Evolutionary conservation across 2,113 vertebrate species (phyloP).

Genomic region (Gambusia holbrooki): DNA sequence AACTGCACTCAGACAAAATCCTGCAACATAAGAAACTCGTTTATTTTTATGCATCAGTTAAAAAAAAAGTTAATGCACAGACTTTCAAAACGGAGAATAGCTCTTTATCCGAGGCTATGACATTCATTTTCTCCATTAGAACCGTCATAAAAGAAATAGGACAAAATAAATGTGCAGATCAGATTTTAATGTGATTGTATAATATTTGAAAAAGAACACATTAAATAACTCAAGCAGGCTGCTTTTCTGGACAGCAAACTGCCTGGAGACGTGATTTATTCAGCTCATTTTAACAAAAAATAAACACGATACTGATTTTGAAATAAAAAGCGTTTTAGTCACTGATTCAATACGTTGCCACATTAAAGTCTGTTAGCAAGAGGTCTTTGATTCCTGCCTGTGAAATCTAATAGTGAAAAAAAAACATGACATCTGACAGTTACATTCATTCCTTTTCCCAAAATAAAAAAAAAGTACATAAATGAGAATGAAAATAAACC

Average conservation of each 20-base stretch:
- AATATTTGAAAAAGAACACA: slow-evolving; percentile 45
- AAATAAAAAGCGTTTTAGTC: not conserved
- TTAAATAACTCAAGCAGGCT: slow-evolving; percentile 51
- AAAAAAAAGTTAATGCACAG: slow-evolving; percentile 1
- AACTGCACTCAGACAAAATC: slow-evolving; percentile 25
- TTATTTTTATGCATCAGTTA: slow-evolving; percentile 4
- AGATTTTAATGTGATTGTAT: slow-evolving; percentile 34
- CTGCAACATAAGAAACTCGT: not conserved
- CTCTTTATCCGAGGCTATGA: slow-evolving; percentile 7
- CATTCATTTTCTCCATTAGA: slow-evolving; percentile 27
- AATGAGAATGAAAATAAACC: not conserved
- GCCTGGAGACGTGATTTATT: slow-evolving; percentile 7
- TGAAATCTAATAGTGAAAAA: not conserved
- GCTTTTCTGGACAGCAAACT: slow-evolving; percentile 6
- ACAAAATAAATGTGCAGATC: slow-evolving; percentile 39
- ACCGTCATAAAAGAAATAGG: slow-evolving; percentile 31
- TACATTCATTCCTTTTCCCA: not conserved
- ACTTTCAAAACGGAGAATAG: not conserved
- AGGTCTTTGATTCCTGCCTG: not conserved
- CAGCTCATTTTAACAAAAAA: slow-evolving; percentile 1
- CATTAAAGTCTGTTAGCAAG: not conserved
- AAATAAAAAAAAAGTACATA: not conserved
- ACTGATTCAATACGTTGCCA: not conserved
- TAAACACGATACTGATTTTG: not conserved
- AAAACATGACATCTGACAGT: not conserved